These are phyloP conservation scores for Colaptes auratus DNA, from an alignment of 2,113 vertebrate genomes.

Conservation along the genomic window DNA sequence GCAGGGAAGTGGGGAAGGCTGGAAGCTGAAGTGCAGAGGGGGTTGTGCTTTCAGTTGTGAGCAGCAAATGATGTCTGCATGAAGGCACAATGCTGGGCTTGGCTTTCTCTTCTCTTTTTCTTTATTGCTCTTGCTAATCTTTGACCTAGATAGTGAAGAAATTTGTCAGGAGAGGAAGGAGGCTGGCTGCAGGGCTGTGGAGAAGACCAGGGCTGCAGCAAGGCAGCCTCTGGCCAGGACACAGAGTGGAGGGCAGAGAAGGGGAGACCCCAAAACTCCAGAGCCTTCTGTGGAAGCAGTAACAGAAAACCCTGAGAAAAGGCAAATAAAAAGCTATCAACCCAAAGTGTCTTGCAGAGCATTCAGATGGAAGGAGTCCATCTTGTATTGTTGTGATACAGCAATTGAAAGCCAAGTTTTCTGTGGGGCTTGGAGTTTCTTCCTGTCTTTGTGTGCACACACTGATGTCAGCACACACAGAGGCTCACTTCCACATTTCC, in stretches of 20 bases:
- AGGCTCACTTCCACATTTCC: neutral
- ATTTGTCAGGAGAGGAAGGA: neutral
- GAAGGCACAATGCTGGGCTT: constrained; percentile 2
- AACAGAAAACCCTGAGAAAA: neutral
- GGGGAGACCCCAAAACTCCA: neutral
- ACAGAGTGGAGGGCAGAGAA: accelerated
- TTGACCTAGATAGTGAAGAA: constrained; percentile 54
- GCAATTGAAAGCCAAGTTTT: neutral
- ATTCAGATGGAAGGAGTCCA: neutral
- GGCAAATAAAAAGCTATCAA: neutral
- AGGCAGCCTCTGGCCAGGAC: neutral
- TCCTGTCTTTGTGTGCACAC: neutral
- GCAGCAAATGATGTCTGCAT: constrained; percentile 43
- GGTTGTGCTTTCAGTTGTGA: neutral
- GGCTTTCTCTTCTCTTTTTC: neutral
- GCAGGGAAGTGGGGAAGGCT: neutral
- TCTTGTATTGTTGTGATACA: neutral
- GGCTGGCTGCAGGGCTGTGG: neutral
- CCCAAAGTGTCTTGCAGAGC: neutral
- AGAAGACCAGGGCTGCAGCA: neutral
- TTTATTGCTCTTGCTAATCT: constrained; percentile 34
- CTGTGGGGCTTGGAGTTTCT: neutral
- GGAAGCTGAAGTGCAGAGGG: neutral
- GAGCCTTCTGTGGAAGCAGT: neutral
- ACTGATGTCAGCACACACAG: neutral